A percentile compares a stretch with the other conserved stretches of the same genome.
Conservation (phyloP, 2,113 vertebrate species). For the Coturnix japonica region DNA sequence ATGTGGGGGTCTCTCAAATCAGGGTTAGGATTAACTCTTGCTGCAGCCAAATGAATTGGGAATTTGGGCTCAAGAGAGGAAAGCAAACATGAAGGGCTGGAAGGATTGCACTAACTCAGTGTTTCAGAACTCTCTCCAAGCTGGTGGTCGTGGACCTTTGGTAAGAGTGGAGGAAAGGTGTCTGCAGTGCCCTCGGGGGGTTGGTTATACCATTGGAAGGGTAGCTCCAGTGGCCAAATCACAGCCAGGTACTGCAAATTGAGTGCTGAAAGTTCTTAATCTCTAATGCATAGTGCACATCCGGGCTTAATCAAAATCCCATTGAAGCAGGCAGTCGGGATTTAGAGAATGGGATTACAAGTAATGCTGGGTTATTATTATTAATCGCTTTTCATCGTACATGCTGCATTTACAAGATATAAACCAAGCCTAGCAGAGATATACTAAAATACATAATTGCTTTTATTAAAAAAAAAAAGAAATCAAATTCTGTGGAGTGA, state of each 20-base stretch:
- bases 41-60: not conserved
- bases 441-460: not conserved
- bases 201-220: not conserved
- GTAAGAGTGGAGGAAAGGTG: accelerated
- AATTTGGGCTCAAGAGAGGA: not conserved
- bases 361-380: constrained; percentile 27
- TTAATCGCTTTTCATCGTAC: constrained; percentile 2
- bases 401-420: not conserved
- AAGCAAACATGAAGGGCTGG: not conserved
- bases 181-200: not conserved
- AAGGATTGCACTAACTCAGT: not conserved
- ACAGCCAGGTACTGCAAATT: not conserved
- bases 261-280: not conserved
- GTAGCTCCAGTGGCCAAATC: not conserved
- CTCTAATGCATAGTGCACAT: not conserved
- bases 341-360: constrained; percentile 14
- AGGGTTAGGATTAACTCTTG: not conserved
- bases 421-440: not conserved
- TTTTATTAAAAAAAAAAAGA: not conserved
- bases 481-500: not conserved
- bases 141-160: accelerated
- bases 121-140: accelerated
- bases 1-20: not conserved
- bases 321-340: not conserved
- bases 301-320: constrained; percentile 46